These are phyloP conservation scores for Oreohelix idahoensis DNA, from an alignment of 1,140 invertebrate species.

Conservation along the genomic window DNA sequence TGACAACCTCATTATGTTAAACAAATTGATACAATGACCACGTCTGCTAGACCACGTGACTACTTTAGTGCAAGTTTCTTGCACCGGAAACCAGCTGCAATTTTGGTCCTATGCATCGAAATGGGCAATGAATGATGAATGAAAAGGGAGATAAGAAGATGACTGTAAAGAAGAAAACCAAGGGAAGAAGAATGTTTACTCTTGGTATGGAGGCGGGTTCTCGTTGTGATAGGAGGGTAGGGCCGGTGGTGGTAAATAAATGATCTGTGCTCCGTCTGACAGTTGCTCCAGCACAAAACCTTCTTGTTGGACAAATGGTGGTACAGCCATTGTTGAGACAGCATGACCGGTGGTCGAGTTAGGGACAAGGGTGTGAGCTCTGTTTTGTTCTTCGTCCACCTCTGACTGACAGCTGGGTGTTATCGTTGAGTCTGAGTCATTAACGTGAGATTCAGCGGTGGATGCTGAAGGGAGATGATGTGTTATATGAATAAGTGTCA, in stretches of 20 bases:
- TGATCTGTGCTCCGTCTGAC: slow-evolving; percentile 8
- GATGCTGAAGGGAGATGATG: not conserved
- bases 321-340: not conserved
- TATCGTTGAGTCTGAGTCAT: not conserved
- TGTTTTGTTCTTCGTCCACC: not conserved
- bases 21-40: too few species aligned
- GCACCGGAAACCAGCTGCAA: too few species aligned
- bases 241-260: not conserved
- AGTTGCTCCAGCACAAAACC: slow-evolving; percentile 11
- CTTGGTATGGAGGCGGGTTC: not conserved
- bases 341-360: not conserved
- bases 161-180: not conserved
- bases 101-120: too few species aligned
- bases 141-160: too few species aligned
- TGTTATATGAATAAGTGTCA: not conserved
- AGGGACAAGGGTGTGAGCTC: not conserved
- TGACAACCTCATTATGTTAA: too few species aligned
- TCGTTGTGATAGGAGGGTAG: slow-evolving; percentile 6
- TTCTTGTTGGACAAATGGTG: not conserved
- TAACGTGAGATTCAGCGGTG: not conserved
- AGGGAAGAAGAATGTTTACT: not conserved
- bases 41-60: too few species aligned
- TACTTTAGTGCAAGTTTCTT: too few species aligned
- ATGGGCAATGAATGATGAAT: too few species aligned
- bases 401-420: not conserved